phyloP scores from a whole-genome alignment of 2,888 invertebrate species.

The Cheilosia vulpina region DNA sequence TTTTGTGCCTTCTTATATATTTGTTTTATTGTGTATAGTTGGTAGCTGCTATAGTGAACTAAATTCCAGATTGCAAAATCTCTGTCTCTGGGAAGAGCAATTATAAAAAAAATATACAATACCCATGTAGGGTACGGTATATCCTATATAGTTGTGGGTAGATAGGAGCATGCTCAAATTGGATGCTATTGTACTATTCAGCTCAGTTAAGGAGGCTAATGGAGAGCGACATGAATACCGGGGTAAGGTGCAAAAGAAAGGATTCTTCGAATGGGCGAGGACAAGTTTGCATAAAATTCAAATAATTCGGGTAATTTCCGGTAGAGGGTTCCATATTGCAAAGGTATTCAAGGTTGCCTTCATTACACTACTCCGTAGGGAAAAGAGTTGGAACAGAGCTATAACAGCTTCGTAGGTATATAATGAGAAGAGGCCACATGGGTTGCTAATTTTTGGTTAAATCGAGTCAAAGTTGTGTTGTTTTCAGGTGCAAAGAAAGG shows the following conservation, averaged over 20 bases:
- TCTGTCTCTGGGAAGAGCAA: constrained; percentile 70
- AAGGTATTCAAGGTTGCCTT: constrained; percentile 61
- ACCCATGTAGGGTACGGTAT: neutral
- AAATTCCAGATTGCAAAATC: constrained; percentile 66
- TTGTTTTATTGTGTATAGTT: constrained; percentile 41
- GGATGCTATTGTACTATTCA: constrained; percentile 43
- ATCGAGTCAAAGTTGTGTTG: too few species aligned
- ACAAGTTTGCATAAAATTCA: constrained; percentile 73
- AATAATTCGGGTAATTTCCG: constrained; percentile 69
- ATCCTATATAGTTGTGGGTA: neutral
- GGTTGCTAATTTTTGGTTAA: neutral
- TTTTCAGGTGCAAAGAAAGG: too few species aligned
- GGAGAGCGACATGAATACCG: constrained; percentile 16
- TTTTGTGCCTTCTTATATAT: constrained; percentile 5
- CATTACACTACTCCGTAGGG: constrained; percentile 1
- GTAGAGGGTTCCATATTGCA: constrained; percentile 35
- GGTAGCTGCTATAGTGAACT: constrained; percentile 38
- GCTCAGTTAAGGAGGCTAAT: constrained; percentile 45
- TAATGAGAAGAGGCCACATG: too few species aligned
- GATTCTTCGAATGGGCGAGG: constrained; percentile 46
- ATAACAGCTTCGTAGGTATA: too few species aligned
- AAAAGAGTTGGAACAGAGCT: too few species aligned
- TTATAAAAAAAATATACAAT: constrained; percentile 47
- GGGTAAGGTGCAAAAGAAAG: constrained; percentile 4
- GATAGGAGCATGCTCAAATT: constrained; percentile 27